A percentile compares a stretch with the other conserved stretches of the same genome.
Evolutionary conservation across 1,140 invertebrate species (phyloP).

Genomic region (Ditylenchus dipsaci): DNA sequence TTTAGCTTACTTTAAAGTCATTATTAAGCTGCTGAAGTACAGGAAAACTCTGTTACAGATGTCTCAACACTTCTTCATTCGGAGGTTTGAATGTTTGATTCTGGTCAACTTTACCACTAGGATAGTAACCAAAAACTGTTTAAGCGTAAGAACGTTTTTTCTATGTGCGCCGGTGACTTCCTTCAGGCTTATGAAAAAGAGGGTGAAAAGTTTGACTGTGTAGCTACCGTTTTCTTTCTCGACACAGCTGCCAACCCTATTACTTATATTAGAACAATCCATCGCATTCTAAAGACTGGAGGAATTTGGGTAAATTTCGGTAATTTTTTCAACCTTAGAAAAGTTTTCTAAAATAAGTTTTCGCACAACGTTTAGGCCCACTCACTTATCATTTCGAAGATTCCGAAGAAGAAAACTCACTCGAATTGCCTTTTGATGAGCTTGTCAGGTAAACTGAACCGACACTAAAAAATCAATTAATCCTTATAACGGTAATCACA

Average conservation of each 20-base stretch:
- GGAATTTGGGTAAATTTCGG: constrained; percentile 63
- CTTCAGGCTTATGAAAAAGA: constrained; percentile 67
- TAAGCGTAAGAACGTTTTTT: constrained; percentile 71
- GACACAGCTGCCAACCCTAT: constrained; percentile 95
- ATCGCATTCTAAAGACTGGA: constrained; percentile 78
- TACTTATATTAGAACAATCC: constrained; percentile 88
- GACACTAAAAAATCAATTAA: too few relatives aligned
- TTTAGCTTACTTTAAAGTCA: too few relatives aligned
- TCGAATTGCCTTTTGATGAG: constrained; percentile 86
- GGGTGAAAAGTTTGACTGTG: constrained; percentile 77
- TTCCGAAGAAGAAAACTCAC: constrained; percentile 77
- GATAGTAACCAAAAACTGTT: constrained; percentile 60
- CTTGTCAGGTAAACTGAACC: constrained; percentile 64
- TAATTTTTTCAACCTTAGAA: too few relatives aligned
- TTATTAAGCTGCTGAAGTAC: too few relatives aligned
- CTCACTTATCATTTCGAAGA: constrained; percentile 90
- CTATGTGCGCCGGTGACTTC: constrained; percentile 92
- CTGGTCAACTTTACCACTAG: too few relatives aligned
- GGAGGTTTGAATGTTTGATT: too few relatives aligned
- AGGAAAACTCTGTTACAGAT: too few relatives aligned
- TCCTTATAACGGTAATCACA: background rate
- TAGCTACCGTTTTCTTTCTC: constrained; percentile 94
- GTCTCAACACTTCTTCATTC: too few relatives aligned
- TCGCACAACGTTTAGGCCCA: constrained; percentile 70
- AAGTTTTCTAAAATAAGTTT: constrained; percentile 25